Conservation (phyloP, 1,140 invertebrate genomes). For the Calycopis cecrops region DNA sequence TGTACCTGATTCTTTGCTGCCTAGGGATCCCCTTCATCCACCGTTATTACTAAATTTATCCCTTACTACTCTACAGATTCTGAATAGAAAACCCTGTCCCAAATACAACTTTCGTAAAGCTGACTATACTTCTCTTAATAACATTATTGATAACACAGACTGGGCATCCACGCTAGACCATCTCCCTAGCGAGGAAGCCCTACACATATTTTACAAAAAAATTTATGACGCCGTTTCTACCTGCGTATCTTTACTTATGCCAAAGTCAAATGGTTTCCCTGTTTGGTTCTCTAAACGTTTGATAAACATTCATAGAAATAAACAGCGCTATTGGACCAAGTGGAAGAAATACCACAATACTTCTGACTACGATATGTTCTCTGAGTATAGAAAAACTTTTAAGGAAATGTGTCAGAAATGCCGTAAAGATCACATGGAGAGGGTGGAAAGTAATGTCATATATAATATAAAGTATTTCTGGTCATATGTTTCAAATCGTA, state of each 20-base stretch:
- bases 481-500: too few relatives aligned
- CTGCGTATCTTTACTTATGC: too few relatives aligned
- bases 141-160: neutral
- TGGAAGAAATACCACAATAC: too few relatives aligned
- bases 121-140: neutral
- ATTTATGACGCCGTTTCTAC: neutral
- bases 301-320: conserved; percentile 8
- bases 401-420: too few relatives aligned
- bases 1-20: neutral
- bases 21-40: neutral
- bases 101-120: conserved; percentile 12
- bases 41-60: neutral
- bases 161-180: neutral
- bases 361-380: too few relatives aligned
- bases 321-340: too few relatives aligned
- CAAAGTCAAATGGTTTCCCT: neutral
- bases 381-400: too few relatives aligned
- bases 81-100: neutral
- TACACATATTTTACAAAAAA: too few relatives aligned
- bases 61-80: neutral
- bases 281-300: neutral
- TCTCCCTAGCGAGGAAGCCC: neutral
- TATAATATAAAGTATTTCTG: too few relatives aligned
- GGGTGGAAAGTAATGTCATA: too few relatives aligned
- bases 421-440: too few relatives aligned